Evolutionary conservation across 2,797 vertebrate genomes (phyloP).

Genomic region (Danionella dracula): DNA sequence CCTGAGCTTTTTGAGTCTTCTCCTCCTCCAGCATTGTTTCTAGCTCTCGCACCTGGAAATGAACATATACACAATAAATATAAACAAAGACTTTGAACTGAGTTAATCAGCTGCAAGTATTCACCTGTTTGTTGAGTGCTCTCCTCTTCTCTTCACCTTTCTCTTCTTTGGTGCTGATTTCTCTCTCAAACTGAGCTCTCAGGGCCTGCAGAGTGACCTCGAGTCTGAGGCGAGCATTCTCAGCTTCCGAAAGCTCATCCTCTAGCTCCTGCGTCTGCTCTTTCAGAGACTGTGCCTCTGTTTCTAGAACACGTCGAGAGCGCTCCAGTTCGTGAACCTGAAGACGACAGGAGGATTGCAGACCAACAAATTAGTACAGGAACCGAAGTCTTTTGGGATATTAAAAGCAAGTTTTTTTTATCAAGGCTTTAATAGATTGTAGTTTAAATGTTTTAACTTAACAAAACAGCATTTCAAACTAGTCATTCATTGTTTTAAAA

Average conservation of each 20-base stretch:
- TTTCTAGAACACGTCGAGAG: constrained; percentile 73
- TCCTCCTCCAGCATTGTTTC: constrained; percentile 86
- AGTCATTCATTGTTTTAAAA: no score
- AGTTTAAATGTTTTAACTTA: no score
- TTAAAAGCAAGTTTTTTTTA: no score
- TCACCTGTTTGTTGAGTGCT: constrained; percentile 84
- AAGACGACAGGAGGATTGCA: neutral
- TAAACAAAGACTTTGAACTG: neutral
- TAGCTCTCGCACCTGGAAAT: constrained; percentile 74
- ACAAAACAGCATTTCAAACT: no score
- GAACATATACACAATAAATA: no score
- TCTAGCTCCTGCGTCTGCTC: constrained; percentile 85
- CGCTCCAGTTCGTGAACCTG: constrained; percentile 90
- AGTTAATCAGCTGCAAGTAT: neutral
- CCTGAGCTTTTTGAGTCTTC: constrained; percentile 78
- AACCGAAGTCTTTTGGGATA: no score
- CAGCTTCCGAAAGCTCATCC: constrained; percentile 80
- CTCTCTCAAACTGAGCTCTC: constrained; percentile 87
- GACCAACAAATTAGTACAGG: no score
- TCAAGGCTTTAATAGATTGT: no score
- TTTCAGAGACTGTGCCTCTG: constrained; percentile 75
- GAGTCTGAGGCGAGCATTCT: constrained; percentile 83
- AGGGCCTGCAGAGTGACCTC: constrained; percentile 88
- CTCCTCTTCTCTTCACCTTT: constrained; percentile 86
- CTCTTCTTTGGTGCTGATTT: constrained; percentile 80